These are phyloP conservation scores for Choristoneura rosaceana DNA, from an alignment of 2,888 invertebrate genomes.

Conservation along the genomic window DNA sequence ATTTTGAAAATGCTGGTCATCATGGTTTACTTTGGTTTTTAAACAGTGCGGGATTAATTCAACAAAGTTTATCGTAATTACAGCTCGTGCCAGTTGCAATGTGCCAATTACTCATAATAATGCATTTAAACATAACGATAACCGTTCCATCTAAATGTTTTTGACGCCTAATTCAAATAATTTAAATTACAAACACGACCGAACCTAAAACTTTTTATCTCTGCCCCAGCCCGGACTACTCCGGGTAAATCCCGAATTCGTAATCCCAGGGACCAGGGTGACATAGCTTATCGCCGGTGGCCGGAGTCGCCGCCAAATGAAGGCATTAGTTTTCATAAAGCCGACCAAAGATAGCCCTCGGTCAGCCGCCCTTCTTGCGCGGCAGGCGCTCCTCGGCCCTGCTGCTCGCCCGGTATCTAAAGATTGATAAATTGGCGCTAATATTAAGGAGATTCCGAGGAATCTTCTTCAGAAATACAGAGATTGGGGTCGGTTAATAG, in stretches of 20 bases:
- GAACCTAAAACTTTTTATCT: constrained; percentile 73
- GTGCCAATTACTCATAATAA: constrained; percentile 3
- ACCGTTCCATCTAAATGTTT: constrained; percentile 28
- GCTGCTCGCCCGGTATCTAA: constrained; percentile 62
- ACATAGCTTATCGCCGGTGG: constrained; percentile 79
- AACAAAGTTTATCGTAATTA: not conserved
- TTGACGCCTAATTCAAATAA: constrained; percentile 53
- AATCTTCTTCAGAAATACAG: constrained; percentile 34
- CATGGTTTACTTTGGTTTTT: not conserved
- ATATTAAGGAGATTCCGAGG: constrained; percentile 52
- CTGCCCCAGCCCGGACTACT: constrained; percentile 57
- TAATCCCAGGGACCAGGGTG: constrained; percentile 80
- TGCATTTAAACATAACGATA: constrained; percentile 16
- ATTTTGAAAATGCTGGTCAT: too few relatives aligned
- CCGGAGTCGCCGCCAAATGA: constrained; percentile 78
- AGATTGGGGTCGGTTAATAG: constrained; percentile 33
- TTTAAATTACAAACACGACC: constrained; percentile 71
- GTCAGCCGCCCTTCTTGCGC: constrained; percentile 59
- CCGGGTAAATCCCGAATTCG: constrained; percentile 68
- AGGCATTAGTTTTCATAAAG: constrained; percentile 85
- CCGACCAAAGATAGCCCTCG: constrained; percentile 74
- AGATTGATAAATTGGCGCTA: constrained; percentile 65
- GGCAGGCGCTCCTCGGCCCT: constrained; percentile 52
- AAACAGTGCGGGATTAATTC: too few relatives aligned
- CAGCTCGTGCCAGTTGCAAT: not conserved